phyloP scores from a whole-genome alignment of 2,797 vertebrate genomes.

The Thunnus albacares region DNA sequence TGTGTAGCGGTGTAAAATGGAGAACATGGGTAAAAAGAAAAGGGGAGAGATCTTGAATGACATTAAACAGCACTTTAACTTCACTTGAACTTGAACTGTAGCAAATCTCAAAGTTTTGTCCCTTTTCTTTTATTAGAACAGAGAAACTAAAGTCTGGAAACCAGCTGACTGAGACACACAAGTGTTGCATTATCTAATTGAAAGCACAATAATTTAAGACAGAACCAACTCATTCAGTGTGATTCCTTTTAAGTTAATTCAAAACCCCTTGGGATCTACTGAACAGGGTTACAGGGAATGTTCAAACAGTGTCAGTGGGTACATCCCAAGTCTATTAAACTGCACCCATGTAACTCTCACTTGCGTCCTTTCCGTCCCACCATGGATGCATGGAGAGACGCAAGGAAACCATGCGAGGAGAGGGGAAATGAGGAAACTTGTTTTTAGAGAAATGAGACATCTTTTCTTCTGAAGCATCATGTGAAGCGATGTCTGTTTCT shows the following conservation, averaged over 20 bases:
- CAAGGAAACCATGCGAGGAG: too few species aligned
- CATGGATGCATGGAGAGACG: too few species aligned
- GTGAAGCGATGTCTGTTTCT: too few species aligned
- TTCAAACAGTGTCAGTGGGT: background rate
- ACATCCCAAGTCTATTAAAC: too few species aligned
- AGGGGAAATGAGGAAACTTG: too few species aligned
- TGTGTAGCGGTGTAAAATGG: too few species aligned
- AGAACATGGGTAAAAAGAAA: background rate
- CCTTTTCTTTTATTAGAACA: background rate
- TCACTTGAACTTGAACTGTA: background rate
- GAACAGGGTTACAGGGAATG: background rate
- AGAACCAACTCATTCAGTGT: background rate
- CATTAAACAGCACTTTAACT: background rate
- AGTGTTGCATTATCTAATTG: background rate
- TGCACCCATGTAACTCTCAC: too few species aligned
- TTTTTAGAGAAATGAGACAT: too few species aligned
- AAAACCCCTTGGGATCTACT: conserved; percentile 3
- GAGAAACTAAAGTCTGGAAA: conserved; percentile 8
- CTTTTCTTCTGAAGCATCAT: too few species aligned
- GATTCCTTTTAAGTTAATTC: conserved; percentile 24
- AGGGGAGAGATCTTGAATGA: too few species aligned
- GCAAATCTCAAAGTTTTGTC: background rate
- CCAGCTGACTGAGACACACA: conserved; percentile 17
- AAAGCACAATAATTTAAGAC: conserved; percentile 6
- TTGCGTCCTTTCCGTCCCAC: too few species aligned